A percentile compares a stretch with the other conserved stretches of the same genome.
phyloP scores from a whole-genome alignment of 2,888 invertebrate species.

The Bhutanitis thaidina region DNA sequence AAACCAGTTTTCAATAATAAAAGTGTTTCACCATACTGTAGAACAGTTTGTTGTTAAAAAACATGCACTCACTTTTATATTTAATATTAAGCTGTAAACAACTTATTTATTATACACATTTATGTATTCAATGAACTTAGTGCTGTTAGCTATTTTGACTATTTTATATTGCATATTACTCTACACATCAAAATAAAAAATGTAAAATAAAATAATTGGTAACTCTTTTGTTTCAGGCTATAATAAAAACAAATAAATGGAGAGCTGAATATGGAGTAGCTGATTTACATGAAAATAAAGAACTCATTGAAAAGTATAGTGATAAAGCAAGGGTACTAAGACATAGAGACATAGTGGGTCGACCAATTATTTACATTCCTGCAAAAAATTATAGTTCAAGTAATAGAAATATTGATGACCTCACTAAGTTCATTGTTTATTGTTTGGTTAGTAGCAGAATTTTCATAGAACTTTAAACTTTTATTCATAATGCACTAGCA shows the following conservation, averaged over 20 bases:
- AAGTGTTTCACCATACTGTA: too few relatives aligned
- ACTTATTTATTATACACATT: too few relatives aligned
- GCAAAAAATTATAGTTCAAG: slow-evolving; percentile 87
- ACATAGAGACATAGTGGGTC: slow-evolving; percentile 85
- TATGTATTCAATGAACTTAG: too few relatives aligned
- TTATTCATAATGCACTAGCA: too few relatives aligned
- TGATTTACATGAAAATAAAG: slow-evolving; percentile 74
- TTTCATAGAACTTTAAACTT: too few relatives aligned
- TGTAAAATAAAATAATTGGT: not conserved
- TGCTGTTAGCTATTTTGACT: too few relatives aligned
- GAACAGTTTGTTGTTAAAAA: too few relatives aligned
- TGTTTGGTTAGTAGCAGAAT: slow-evolving; percentile 80
- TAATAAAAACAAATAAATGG: slow-evolving; percentile 91
- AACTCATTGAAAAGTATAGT: slow-evolving; percentile 78
- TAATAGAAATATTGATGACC: slow-evolving; percentile 86
- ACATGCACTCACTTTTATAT: too few relatives aligned
- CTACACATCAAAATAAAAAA: not conserved
- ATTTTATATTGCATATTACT: too few relatives aligned
- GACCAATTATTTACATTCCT: slow-evolving; percentile 89
- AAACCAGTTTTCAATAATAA: too few relatives aligned
- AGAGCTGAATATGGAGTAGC: slow-evolving; percentile 85
- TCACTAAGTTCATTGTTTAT: slow-evolving; percentile 88
- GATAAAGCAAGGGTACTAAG: slow-evolving; percentile 84
- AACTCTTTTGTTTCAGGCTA: slow-evolving; percentile 78
- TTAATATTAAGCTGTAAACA: too few relatives aligned